phyloP scores from a whole-genome alignment of 1,140 invertebrate species.

The Drosophila miranda region DNA sequence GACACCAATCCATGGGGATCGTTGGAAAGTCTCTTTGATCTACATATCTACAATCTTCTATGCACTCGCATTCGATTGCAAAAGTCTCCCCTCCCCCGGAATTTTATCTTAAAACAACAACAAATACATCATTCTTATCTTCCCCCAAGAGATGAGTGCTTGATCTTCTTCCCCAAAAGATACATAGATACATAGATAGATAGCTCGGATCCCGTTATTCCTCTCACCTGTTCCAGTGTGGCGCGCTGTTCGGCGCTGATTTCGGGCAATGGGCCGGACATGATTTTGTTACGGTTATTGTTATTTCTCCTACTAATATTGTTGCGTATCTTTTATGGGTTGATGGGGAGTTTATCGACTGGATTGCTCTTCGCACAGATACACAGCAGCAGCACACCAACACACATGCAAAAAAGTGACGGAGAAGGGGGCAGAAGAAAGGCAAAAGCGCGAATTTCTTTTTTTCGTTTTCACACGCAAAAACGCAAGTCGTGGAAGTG shows the following conservation, averaged over 20 bases:
- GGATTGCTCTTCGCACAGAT: slow-evolving; percentile 32
- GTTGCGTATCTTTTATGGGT: slow-evolving; percentile 23
- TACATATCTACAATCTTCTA: no score
- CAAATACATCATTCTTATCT: no score
- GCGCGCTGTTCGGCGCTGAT: slow-evolving; percentile 66
- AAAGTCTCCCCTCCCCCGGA: no score
- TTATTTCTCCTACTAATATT: slow-evolving; percentile 27
- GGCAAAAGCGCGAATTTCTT: slow-evolving; percentile 53
- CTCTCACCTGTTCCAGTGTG: slow-evolving; percentile 67
- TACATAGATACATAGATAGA: no score
- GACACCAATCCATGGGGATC: no score
- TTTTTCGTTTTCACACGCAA: slow-evolving; percentile 53
- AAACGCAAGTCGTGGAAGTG: slow-evolving; percentile 24
- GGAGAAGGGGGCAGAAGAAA: slow-evolving; percentile 15
- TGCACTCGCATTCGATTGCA: no score
- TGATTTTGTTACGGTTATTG: slow-evolving; percentile 34
- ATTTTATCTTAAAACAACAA: no score
- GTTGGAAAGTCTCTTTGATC: no score
- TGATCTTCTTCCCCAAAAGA: no score
- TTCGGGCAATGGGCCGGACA: slow-evolving; percentile 71
- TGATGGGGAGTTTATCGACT: slow-evolving; percentile 15
- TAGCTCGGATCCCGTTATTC: no score
- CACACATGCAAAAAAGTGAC: neutral
- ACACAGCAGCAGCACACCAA: slow-evolving; percentile 8
- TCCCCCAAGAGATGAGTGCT: neutral